phyloP scores from a whole-genome alignment of 1,140 invertebrate genomes.

The Cyclargus thomasi region DNA sequence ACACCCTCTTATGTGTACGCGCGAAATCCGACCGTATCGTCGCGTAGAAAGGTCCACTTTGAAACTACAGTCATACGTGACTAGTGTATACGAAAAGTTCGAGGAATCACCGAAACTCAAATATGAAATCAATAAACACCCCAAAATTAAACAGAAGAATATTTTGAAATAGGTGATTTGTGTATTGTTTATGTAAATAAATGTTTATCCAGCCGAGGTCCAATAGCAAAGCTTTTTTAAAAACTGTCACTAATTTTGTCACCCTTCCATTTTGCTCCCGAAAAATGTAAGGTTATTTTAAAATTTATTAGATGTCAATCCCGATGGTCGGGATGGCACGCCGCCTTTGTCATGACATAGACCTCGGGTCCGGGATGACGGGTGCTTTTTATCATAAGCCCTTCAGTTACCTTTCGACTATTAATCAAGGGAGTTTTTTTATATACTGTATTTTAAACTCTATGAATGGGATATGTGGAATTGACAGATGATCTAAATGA shows the following conservation, averaged over 20 bases:
- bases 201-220: too few species aligned
- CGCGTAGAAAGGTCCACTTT: neutral
- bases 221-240: neutral
- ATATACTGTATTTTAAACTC: constrained; percentile 32
- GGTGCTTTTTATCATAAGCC: constrained; percentile 40
- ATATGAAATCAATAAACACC: neutral
- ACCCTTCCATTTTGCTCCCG: neutral
- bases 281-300: neutral
- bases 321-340: neutral
- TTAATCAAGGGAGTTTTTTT: constrained; percentile 47
- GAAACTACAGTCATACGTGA: neutral
- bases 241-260: neutral
- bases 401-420: constrained; percentile 39
- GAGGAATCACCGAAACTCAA: neutral
- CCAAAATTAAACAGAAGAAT: neutral
- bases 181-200: neutral
- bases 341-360: constrained; percentile 26
- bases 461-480: neutral
- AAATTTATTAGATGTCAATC: constrained; percentile 10
- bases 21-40: neutral
- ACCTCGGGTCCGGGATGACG: constrained; percentile 44
- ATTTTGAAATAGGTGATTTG: neutral
- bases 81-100: neutral
- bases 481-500: constrained; percentile 5
- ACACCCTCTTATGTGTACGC: constrained; percentile 35